Conservation (phyloP, 1,140 invertebrate species). For the Listronotus oregonensis region DNA sequence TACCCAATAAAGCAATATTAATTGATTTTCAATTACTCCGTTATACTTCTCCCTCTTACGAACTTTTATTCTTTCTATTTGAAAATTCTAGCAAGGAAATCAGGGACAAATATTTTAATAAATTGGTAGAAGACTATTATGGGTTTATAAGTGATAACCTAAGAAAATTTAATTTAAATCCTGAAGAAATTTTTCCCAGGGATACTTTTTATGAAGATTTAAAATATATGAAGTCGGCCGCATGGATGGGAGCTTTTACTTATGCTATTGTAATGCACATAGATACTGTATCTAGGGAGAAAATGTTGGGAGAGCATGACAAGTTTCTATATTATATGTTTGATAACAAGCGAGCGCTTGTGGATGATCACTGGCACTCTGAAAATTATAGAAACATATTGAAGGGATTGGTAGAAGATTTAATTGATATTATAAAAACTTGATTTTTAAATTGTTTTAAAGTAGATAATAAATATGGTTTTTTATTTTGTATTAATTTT, state of each 20-base stretch:
- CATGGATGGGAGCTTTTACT: neutral
- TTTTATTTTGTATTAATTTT: too few species aligned
- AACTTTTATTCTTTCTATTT: constrained; percentile 56
- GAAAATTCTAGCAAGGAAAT: constrained; percentile 50
- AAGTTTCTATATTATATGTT: constrained; percentile 14
- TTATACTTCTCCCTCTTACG: constrained; percentile 60
- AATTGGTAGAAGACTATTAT: constrained; percentile 55
- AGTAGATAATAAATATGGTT: too few species aligned
- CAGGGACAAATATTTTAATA: constrained; percentile 48
- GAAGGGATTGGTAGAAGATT: too few species aligned
- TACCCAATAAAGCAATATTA: constrained; percentile 54
- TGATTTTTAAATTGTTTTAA: too few species aligned
- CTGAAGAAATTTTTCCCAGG: constrained; percentile 3
- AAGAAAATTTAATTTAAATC: constrained; percentile 15
- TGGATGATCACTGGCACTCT: too few species aligned
- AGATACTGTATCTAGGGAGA: constrained; percentile 22
- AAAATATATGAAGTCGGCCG: neutral
- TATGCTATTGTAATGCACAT: neutral
- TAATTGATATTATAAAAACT: too few species aligned
- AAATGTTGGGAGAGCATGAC: constrained; percentile 13
- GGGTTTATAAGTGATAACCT: neutral
- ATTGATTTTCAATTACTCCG: constrained; percentile 62
- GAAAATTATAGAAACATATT: too few species aligned
- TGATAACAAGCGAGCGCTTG: neutral
- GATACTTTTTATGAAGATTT: constrained; percentile 10